Percentiles rank a stretch among this genome's conserved stretches.
These are phyloP conservation scores for Corythoichthys haematopterus DNA, from an alignment of 2,113 vertebrate genomes.

Conservation along the genomic window DNA sequence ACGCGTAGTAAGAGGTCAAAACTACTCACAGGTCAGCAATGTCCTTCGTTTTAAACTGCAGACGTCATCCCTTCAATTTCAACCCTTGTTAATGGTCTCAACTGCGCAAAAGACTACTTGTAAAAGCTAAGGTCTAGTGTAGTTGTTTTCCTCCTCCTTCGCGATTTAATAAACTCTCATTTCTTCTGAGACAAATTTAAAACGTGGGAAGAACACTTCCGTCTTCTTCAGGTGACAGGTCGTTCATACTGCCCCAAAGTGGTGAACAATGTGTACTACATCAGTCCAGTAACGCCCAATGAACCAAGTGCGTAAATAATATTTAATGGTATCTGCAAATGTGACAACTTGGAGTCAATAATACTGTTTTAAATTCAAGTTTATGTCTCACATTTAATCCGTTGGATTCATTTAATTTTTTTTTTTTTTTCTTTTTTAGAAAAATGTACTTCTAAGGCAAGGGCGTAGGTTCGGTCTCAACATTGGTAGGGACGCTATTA, in stretches of 20 bases:
- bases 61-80: neutral
- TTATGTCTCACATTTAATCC: no score
- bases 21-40: neutral
- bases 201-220: conserved; percentile 26
- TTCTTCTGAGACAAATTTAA: neutral
- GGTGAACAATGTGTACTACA: conserved; percentile 4
- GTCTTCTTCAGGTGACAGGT: neutral
- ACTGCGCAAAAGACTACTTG: neutral
- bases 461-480: no score
- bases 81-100: neutral
- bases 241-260: neutral
- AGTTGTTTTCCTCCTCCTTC: neutral
- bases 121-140: neutral
- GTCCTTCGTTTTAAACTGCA: neutral
- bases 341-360: no score
- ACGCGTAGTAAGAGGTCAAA: neutral
- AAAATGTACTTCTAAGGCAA: no score
- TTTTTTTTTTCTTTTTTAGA: no score
- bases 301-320: no score
- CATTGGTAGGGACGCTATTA: no score
- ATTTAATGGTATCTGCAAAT: neutral
- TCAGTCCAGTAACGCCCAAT: no score
- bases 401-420: no score
- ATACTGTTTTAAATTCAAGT: no score
- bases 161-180: neutral